Percentiles rank a stretch among this genome's conserved stretches.
These are phyloP conservation scores for Xenopus laevis DNA, from an alignment of 2,113 vertebrate genomes.

Conservation along the genomic window DNA sequence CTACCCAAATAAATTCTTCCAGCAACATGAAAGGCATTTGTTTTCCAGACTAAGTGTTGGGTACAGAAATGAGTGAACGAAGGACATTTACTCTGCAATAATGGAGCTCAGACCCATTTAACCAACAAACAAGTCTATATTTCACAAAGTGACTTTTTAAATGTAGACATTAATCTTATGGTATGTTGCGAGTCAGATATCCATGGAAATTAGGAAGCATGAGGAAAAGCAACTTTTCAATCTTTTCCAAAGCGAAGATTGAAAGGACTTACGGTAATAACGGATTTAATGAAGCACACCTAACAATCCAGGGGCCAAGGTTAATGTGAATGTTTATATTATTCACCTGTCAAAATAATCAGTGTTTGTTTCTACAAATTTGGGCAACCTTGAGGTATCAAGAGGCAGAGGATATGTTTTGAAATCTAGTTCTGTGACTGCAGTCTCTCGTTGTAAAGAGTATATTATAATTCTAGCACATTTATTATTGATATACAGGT, in stretches of 20 bases:
- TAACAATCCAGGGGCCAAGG: slow-evolving; percentile 28
- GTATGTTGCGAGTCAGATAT: slow-evolving; percentile 23
- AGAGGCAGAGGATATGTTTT: no score
- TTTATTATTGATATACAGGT: no score
- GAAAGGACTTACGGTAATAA: slow-evolving; percentile 13
- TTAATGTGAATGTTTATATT: slow-evolving; percentile 24
- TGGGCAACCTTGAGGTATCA: slow-evolving; percentile 24
- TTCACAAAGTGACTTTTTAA: slow-evolving; percentile 41
- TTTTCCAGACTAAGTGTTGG: neutral
- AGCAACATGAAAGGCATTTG: neutral
- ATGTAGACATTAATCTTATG: slow-evolving; percentile 40
- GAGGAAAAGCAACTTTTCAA: slow-evolving; percentile 9
- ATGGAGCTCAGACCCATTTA: slow-evolving; percentile 29
- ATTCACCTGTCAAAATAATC: slow-evolving; percentile 35
- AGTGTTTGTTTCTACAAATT: slow-evolving; percentile 19
- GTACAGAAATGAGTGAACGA: slow-evolving; percentile 18
- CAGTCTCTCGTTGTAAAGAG: no score
- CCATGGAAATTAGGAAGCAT: slow-evolving; percentile 24
- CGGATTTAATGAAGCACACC: slow-evolving; percentile 32
- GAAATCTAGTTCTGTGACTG: no score
- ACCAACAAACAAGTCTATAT: slow-evolving; percentile 21
- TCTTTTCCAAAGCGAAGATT: slow-evolving; percentile 4
- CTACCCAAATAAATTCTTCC: neutral
- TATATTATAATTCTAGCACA: no score
- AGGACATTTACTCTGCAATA: slow-evolving; percentile 17